A percentile compares a stretch with the other conserved stretches of the same genome.
These are phyloP conservation scores for Meloidogyne hapla DNA, from an alignment of 1,140 invertebrate genomes.

Conservation along the genomic window DNA sequence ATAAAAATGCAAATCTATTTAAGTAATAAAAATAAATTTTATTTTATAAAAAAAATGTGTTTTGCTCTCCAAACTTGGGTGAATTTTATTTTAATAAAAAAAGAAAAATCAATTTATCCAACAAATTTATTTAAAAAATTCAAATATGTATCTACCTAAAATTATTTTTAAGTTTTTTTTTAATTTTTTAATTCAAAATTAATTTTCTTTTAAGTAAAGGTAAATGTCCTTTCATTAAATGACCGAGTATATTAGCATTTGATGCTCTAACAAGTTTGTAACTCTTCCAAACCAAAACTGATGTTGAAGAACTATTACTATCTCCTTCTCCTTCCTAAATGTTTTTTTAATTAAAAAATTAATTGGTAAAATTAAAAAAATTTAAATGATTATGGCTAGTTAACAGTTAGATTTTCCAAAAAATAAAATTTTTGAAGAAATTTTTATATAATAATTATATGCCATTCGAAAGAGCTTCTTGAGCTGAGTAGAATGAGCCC, in stretches of 20 bases:
- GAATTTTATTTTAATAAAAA: too few species aligned
- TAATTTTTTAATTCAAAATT: slow-evolving; percentile 4
- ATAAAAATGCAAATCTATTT: background rate
- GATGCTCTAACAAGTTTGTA: background rate
- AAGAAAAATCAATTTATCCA: too few species aligned
- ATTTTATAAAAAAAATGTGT: background rate
- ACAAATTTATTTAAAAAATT: too few species aligned
- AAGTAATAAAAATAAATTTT: background rate
- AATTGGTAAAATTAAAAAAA: too few species aligned
- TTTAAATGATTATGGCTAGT: too few species aligned
- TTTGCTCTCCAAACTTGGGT: background rate
- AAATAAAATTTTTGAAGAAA: too few species aligned
- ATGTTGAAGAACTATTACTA: background rate
- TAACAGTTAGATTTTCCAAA: background rate
- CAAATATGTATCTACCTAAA: too few species aligned
- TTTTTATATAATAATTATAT: background rate
- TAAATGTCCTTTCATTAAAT: background rate
- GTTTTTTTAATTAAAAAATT: too few species aligned
- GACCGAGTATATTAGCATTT: background rate
- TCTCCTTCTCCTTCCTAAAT: background rate
- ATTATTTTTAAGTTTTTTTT: too few species aligned
- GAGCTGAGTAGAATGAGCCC: too few species aligned
- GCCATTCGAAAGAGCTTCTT: too few species aligned
- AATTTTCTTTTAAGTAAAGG: slow-evolving; percentile 3
- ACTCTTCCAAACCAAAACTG: background rate